Conservation (phyloP, 2,888 invertebrate species). For the Charanyca ferruginea region DNA sequence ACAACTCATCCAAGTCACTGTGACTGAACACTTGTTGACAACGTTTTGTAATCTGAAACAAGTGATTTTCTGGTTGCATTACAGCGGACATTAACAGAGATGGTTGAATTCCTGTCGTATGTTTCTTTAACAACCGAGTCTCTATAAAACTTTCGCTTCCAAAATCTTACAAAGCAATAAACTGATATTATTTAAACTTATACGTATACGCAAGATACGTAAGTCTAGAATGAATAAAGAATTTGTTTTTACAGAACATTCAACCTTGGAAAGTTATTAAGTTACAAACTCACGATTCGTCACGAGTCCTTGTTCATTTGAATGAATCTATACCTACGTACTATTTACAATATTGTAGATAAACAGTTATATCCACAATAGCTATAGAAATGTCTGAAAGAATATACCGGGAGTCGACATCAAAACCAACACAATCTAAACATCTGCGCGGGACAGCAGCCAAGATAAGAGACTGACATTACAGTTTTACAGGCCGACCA, state of each 20-base stretch:
- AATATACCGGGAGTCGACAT: conserved; percentile 32
- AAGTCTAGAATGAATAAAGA: too few species aligned
- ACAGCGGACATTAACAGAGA: background rate
- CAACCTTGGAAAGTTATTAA: background rate
- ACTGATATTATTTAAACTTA: too few species aligned
- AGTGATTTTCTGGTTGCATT: background rate
- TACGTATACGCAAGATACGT: too few species aligned
- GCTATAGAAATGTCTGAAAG: conserved; percentile 37
- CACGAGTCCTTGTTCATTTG: background rate
- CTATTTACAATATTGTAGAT: conserved; percentile 9
- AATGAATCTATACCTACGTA: background rate
- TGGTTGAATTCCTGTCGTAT: background rate
- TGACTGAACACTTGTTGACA: conserved; percentile 5
- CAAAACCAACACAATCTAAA: conserved; percentile 50
- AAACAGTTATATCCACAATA: conserved; percentile 22
- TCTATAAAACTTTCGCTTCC: background rate
- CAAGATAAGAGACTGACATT: conserved; percentile 50
- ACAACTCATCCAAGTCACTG: background rate
- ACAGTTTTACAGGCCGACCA: conserved; percentile 25
- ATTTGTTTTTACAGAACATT: too few species aligned
- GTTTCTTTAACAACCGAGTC: background rate
- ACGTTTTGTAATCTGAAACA: background rate
- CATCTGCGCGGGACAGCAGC: conserved; percentile 58
- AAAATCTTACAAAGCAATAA: background rate
- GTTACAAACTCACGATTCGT: background rate